phyloP scores from a whole-genome alignment of 2,797 vertebrate species.

The Hemitrygon akajei region DNA sequence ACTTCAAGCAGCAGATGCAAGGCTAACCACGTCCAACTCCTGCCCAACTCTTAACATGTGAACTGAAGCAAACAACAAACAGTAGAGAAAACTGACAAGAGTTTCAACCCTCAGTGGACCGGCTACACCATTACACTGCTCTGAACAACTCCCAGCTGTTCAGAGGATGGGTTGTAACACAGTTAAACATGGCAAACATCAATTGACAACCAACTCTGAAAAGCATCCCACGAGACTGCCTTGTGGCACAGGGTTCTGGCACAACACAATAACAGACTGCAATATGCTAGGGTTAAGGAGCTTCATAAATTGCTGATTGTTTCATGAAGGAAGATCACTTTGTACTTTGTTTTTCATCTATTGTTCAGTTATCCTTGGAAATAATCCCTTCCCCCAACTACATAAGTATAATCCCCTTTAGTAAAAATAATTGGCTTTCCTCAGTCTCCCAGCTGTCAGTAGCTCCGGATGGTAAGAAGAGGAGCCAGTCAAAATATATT shows the following conservation, averaged over 20 bases:
- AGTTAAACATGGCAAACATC: neutral
- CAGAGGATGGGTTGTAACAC: neutral
- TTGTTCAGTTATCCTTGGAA: neutral
- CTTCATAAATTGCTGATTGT: neutral
- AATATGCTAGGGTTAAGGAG: neutral
- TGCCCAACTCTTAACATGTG: neutral
- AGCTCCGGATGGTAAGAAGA: neutral
- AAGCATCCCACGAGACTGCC: neutral
- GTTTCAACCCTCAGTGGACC: neutral
- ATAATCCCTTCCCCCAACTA: neutral
- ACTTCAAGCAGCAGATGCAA: neutral
- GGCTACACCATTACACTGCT: neutral
- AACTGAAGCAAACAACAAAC: neutral
- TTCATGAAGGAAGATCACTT: neutral
- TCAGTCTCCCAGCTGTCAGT: slow-evolving; percentile 10
- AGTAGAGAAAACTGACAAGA: neutral
- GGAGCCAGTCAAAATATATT: neutral
- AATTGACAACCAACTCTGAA: neutral
- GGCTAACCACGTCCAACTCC: neutral
- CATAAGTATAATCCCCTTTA: neutral
- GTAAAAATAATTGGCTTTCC: slow-evolving; percentile 11
- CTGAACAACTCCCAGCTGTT: slow-evolving; percentile 3
- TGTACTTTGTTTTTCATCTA: neutral
- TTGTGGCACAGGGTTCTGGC: neutral
- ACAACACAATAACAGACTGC: neutral